Percentiles rank a stretch among this genome's conserved stretches.
phyloP scores from a whole-genome alignment of 2,113 vertebrate genomes.

The Lampris incognitus region DNA sequence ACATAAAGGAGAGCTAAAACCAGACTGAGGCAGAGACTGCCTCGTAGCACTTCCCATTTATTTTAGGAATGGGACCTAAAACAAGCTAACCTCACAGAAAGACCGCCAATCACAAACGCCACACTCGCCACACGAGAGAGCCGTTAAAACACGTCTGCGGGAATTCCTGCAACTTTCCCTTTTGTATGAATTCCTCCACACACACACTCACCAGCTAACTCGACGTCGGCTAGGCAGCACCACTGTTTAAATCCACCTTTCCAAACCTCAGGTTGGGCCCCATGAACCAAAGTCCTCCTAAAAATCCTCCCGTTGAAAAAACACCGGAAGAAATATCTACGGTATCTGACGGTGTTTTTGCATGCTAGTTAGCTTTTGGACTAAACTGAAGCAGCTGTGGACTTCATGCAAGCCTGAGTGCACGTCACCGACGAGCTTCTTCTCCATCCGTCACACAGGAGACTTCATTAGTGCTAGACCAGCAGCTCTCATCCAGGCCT shows the following conservation, averaged over 20 bases:
- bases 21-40: background rate
- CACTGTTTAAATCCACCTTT: background rate
- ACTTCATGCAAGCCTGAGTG: too few species aligned
- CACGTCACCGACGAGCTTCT: too few species aligned
- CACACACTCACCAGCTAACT: slow-evolving; percentile 34
- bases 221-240: slow-evolving; percentile 19
- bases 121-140: slow-evolving; percentile 34
- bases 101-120: slow-evolving; percentile 49
- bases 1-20: background rate
- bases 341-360: too few species aligned
- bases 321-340: too few species aligned
- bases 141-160: too few species aligned
- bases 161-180: slow-evolving; percentile 1
- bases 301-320: too few species aligned
- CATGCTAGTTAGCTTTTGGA: too few species aligned
- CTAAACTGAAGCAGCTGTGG: too few species aligned
- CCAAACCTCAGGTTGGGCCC: background rate
- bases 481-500: too few species aligned
- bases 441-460: too few species aligned
- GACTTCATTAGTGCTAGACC: too few species aligned
- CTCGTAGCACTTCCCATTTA: background rate
- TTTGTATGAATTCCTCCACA: slow-evolving; percentile 39
- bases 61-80: slow-evolving; percentile 32
- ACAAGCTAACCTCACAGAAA: slow-evolving; percentile 26
- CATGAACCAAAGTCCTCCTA: background rate